phyloP scores from a whole-genome alignment of 2,797 vertebrate species.

The Adrianichthys oophorus region DNA sequence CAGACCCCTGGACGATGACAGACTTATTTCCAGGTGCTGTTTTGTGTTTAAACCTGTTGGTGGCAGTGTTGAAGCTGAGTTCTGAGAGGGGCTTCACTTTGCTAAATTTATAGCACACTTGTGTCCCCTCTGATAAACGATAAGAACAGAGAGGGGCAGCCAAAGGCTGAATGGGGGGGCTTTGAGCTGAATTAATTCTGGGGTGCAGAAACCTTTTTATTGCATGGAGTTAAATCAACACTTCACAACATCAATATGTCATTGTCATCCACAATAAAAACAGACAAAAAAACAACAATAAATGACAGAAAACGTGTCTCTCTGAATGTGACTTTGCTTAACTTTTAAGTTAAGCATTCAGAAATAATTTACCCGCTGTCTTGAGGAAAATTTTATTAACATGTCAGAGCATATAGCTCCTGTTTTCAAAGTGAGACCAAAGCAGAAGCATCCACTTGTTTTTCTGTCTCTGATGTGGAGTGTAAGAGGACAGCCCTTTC shows the following conservation, averaged over 20 bases:
- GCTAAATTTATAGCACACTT: constrained; percentile 32
- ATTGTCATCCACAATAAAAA: constrained; percentile 17
- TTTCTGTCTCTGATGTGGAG: constrained; percentile 8
- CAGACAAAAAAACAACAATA: not conserved
- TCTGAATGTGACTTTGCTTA: not conserved
- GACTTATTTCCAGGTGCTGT: not conserved
- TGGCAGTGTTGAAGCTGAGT: constrained; percentile 65
- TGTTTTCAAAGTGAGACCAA: no score
- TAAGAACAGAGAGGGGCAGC: constrained; percentile 38
- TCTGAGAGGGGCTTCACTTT: constrained; percentile 10
- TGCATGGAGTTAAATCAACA: constrained; percentile 36
- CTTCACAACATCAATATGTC: constrained; percentile 23
- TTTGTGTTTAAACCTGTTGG: constrained; percentile 46
- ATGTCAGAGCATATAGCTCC: no score
- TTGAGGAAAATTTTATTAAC: no score
- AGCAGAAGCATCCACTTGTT: constrained; percentile 1
- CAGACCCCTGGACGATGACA: no score
- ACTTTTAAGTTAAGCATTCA: no score
- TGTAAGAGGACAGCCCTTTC: constrained; percentile 26
- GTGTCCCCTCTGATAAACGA: constrained; percentile 47
- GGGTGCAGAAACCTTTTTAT: constrained; percentile 38
- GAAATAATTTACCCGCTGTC: no score
- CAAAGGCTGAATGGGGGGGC: constrained; percentile 20
- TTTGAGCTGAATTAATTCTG: constrained; percentile 52
- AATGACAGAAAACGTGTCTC: not conserved